Base-by-base conservation (phyloP, 2,113 vertebrate species). In the Pica pica region DNA sequence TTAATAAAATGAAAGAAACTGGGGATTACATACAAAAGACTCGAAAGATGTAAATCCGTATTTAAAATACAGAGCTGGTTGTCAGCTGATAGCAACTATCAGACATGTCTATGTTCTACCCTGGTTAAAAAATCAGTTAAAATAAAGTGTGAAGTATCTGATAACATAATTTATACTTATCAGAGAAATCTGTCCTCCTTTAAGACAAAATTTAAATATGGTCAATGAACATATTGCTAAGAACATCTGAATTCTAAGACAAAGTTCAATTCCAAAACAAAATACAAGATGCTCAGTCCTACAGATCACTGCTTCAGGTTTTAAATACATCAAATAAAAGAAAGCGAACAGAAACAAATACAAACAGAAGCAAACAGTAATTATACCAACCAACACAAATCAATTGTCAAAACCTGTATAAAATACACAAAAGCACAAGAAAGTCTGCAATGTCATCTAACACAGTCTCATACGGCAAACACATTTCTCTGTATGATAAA, bases 31-130 rank as follows among this genome's bases (percentile, higher is more conserved):
- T 10, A 28, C 4, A 70, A 27, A 52, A 74, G 12, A 41, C 46
- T 16, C 2, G 27, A 59, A 78, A 71, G 4, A 55, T 30, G 2
- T 16, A 84, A 70, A 78, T 33, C 28, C 0, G 0, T 30, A 76
- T 27, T 65, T 69, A 56, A 78, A 71, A 87, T 64, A 20, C 61
- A 61, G 31, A 28, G 26, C 65, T 39, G 15, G 9, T 1, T 44
- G 14, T 37, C 63, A 85, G 14, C 39, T 9, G 10, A 76, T 0
- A 69, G 17, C 14, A 70, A 20, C 23, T 63, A 44, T 18, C 18
- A 81, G 21, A 11, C 21, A 44, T 0, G 3, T 2, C 28, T 18
- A 11, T 10, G 5, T n/a, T 79, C 27, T 16, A 35, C 2, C 15
- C 15, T 37, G 9, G 7, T 60, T 79, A 59, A 78, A 90, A 88